Conservation (phyloP, 2,797 vertebrate species). For the Alosa sapidissima region DNA sequence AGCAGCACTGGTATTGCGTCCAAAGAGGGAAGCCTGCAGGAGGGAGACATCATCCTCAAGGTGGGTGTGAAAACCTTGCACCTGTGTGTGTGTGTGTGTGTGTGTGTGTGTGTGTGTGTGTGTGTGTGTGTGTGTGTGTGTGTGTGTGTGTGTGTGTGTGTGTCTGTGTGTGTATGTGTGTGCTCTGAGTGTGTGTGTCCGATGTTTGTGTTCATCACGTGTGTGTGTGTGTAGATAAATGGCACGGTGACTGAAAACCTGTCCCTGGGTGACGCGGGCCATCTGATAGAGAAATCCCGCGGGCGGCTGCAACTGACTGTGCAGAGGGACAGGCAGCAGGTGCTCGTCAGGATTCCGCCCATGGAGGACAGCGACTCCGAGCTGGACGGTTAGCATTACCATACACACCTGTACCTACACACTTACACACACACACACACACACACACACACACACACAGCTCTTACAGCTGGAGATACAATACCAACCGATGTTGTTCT, state of each 20-base stretch:
- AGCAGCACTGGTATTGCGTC: conserved; percentile 87
- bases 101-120: background rate
- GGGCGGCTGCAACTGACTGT: conserved; percentile 94
- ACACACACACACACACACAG: background rate
- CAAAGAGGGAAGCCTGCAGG: conserved; percentile 89
- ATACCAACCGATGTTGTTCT: too few relatives aligned
- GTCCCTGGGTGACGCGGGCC: conserved; percentile 90
- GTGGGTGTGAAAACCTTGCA: conserved; percentile 44
- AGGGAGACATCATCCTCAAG: conserved; percentile 97
- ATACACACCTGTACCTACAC: background rate
- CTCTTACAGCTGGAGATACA: background rate
- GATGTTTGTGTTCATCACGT: background rate
- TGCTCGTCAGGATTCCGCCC: conserved; percentile 89
- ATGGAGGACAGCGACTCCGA: conserved; percentile 95
- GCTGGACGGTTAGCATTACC: conserved; percentile 85
- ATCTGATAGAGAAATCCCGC: conserved; percentile 94
- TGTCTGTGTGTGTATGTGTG: background rate
- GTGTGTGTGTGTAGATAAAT: conserved; percentile 80
- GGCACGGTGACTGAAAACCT: conserved; percentile 97
- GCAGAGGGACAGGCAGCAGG: conserved; percentile 86
- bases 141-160: conserved; percentile 5
- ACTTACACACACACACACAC: background rate
- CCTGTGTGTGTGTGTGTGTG: background rate
- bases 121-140: background rate
- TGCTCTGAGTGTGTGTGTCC: background rate